Base-by-base conservation (phyloP, 2,113 vertebrate genomes). In the Numenius arquata region DNA sequence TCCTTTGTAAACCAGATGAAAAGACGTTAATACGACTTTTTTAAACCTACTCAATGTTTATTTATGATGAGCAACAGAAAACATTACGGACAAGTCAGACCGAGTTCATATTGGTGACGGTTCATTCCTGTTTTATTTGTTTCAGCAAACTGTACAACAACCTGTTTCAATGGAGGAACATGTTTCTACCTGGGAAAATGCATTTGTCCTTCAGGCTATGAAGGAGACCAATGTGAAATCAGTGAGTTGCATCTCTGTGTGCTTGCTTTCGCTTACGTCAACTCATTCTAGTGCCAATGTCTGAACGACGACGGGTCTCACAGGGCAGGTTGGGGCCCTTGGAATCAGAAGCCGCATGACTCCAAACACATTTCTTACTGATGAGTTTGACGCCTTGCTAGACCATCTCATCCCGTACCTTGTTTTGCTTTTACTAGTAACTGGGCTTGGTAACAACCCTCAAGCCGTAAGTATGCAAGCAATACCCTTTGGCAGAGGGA, bases 151-250 rank as follows among this genome's bases (percentile, higher is more conserved):
- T 99, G 99, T 91, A 99, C 98, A 58, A 98, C 98, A 73, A 98
- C 98, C 63, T 99, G 99, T 96, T 98, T 98, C 95, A 99, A 99
- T 9, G 99, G 99, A 92, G 99, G 99, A 72, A 99, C 98, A 0
- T 99, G 99, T 71, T 99, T 99, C 97, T 99, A 99, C 92, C 98
- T 98, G 27, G 98, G 98, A 88, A 99, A 99, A 97, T 99, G 99
- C 89, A 97, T 99, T 93, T 99, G 99, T 82, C 97, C 98, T 67
- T 98, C 98, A 2, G 99, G 98, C 85, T 98, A 98, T 52, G 98
- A 99, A 85, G 99, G 99, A 73, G 97, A 98, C 65, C 98, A 98
- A 7, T 99, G 99, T 96, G 98, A 99, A 97, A 98, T 98, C 66
- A 99, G 99, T 99, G 90, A 98, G 99, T 99, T 93, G 53, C 65